Base-by-base conservation (phyloP, 2,797 vertebrate species). In the Varecia variegata region DNA sequence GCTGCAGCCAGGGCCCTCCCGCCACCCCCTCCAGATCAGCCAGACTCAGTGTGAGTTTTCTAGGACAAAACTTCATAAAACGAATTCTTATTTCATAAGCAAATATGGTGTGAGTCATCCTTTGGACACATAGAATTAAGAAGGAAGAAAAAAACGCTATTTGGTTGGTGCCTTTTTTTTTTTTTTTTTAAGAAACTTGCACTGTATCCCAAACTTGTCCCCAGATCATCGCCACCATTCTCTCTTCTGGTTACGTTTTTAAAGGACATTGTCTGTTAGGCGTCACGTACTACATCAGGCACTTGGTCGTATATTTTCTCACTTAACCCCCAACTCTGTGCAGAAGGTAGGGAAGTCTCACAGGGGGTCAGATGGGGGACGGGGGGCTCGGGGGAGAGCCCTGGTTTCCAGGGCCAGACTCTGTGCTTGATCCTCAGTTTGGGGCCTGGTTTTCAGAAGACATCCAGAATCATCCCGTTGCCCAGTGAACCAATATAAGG, bases 1-100 rank as follows among this genome's bases (percentile, higher is more conserved):
- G 9, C 5, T 7, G 47, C 30, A 7, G 40, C 35, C 52, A 0
- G 18, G 45, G 3, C 40, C n/a, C 73, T 25, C 1, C 27, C 25
- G 43, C 52, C 45, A 11, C 32, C 30, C 21, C 62, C 3, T 56
- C 54, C 70, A 5, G 35, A 47, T 76, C 32, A 43, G 13, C 9
- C 7, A 30, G 0, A 0, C 85, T 91, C 43, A 7, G 23, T 43
- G 27, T 73, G 27, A 70, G 87, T 88, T 95, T 93, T 93, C 85
- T 77, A 67, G 92, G 93, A 88, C 88, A 87, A 47, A 74, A 84
- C 74, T 65, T 93, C 43, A 18, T 90, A 47, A 70, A 97, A 82
- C 27, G 70, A 93, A 88, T 84, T 96, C 62, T 96, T 35, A 81
- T 65, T 90, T 93, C 52, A 11, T 80, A 76, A 89, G 83, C 65